Evolutionary conservation across 2,113 vertebrate genomes (phyloP).

Genomic region (Crotalus viridis): DNA sequence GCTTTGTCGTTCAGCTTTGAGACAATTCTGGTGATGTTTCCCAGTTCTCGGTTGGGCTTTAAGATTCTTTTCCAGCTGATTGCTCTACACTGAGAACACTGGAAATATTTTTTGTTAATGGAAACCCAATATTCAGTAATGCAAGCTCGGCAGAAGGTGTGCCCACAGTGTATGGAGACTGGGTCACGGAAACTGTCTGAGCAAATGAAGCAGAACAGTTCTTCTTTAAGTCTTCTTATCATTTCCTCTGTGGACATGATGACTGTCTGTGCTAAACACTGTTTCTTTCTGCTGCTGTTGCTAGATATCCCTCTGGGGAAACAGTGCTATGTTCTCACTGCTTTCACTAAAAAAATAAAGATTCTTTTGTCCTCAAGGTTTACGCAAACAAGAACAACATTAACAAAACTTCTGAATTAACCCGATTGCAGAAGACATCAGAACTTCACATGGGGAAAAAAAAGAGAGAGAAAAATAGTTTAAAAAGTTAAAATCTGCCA

Average conservation of each 20-base stretch:
- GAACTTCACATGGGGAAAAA: background rate
- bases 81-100: background rate
- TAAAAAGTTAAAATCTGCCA: background rate
- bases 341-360: background rate
- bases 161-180: background rate
- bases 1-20: background rate
- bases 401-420: background rate
- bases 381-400: background rate
- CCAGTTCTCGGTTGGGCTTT: background rate
- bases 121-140: background rate
- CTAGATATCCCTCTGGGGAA: background rate
- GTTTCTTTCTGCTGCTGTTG: background rate
- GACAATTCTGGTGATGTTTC: background rate
- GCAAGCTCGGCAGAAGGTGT: background rate
- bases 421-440: background rate
- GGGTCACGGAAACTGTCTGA: background rate
- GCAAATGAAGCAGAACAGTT: slow-evolving; percentile 5
- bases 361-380: background rate
- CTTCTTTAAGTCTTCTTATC: background rate
- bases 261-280: background rate
- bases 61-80: background rate
- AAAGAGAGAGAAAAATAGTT: background rate
- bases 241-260: background rate
- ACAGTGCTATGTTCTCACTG: background rate
- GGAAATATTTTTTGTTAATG: background rate